Percentiles rank a stretch among this genome's conserved stretches.
These are phyloP conservation scores for Trissonchulus sp. DNA, from an alignment of 2,888 invertebrate genomes.

Conservation along the genomic window DNA sequence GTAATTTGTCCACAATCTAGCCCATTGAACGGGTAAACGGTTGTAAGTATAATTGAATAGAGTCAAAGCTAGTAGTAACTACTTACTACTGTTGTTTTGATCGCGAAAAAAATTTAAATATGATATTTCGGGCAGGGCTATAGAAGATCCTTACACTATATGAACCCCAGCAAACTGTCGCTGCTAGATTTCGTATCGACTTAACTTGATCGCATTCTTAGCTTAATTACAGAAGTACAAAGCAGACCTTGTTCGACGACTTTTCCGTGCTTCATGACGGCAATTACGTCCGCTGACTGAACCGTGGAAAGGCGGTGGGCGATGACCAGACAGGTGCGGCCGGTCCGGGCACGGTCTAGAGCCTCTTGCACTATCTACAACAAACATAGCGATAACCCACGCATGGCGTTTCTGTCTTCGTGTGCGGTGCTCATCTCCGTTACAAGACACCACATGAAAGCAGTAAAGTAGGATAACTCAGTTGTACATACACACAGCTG, in stretches of 20 bases:
- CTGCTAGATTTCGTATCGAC: background rate
- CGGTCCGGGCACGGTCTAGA: constrained; percentile 60
- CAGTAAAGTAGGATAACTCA: background rate
- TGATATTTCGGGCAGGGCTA: background rate
- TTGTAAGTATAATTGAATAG: too few relatives aligned
- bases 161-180: background rate
- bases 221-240: background rate
- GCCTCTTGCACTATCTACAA: constrained; percentile 75
- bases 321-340: constrained; percentile 56
- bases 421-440: too few relatives aligned
- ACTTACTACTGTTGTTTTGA: too few relatives aligned
- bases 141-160: background rate
- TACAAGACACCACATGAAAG: background rate
- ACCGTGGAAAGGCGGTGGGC: constrained; percentile 58
- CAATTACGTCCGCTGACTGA: constrained; percentile 55
- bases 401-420: background rate
- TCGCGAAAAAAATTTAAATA: too few relatives aligned
- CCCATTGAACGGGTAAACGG: too few relatives aligned
- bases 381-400: background rate
- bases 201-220: background rate
- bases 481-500: background rate
- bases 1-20: too few relatives aligned
- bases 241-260: constrained; percentile 60
- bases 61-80: too few relatives aligned
- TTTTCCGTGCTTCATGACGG: constrained; percentile 51